A percentile compares a stretch with the other conserved stretches of the same genome.
Evolutionary conservation across 2,888 invertebrate genomes (phyloP).

Genomic region (Metopia argyrocephala): DNA sequence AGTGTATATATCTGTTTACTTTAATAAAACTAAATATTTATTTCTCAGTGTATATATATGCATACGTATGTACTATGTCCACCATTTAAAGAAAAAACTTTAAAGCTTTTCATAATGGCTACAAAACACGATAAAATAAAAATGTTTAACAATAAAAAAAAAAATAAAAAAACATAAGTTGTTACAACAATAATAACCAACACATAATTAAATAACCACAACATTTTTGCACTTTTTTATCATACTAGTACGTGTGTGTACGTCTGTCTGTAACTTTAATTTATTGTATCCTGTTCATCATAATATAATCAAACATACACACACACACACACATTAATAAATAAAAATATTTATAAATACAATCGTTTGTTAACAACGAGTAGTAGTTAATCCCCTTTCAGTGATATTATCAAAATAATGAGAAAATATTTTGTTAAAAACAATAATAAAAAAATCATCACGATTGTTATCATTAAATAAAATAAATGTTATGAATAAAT

Average conservation of each 20-base stretch:
- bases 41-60: background rate
- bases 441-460: slow-evolving; percentile 46
- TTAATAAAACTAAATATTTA: too few relatives aligned
- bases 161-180: slow-evolving; percentile 38
- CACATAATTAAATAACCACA: slow-evolving; percentile 60
- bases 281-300: slow-evolving; percentile 18
- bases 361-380: background rate
- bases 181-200: slow-evolving; percentile 42
- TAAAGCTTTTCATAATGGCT: slow-evolving; percentile 50
- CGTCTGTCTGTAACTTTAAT: background rate
- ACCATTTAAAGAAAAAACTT: background rate
- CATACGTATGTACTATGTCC: background rate
- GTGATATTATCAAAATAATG: slow-evolving; percentile 39
- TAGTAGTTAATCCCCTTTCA: slow-evolving; percentile 25
- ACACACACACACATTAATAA: background rate
- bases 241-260: background rate
- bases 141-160: slow-evolving; percentile 31
- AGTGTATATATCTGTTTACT: too few relatives aligned
- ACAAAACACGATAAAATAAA: slow-evolving; percentile 50
- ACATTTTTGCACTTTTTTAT: slow-evolving; percentile 13
- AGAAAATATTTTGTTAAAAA: slow-evolving; percentile 17
- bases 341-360: background rate
- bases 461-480: slow-evolving; percentile 42
- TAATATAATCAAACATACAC: background rate
- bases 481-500: background rate